Evolutionary conservation across 1,140 invertebrate species (phyloP).

Genomic region (Drosophila mojavensis): DNA sequence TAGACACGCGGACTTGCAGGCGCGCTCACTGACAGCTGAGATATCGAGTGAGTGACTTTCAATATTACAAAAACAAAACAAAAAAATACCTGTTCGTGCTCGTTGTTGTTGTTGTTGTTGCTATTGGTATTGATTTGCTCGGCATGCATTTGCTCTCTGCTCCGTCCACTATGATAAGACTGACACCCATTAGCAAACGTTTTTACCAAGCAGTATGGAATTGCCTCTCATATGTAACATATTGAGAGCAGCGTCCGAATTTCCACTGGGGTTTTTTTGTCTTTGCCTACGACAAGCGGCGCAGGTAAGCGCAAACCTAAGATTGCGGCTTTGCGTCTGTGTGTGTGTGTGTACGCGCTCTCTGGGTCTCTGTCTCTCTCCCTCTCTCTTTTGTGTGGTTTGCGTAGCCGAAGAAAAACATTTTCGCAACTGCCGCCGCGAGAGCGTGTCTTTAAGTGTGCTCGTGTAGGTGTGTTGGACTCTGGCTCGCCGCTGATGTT

Average conservation of each 20-base stretch:
- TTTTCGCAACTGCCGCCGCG: conserved; percentile 45
- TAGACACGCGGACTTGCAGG: conserved; percentile 23
- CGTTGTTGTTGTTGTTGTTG: conserved; percentile 25
- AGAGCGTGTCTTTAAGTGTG: conserved; percentile 33
- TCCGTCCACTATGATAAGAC: conserved; percentile 60
- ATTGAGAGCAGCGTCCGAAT: conserved; percentile 45
- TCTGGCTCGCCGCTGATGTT: conserved; percentile 29
- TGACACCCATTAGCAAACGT: conserved; percentile 66
- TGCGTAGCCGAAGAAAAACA: conserved; percentile 49
- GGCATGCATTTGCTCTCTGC: conserved; percentile 18
- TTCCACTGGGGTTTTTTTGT: conserved; percentile 63
- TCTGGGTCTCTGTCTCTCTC: conserved; percentile 16
- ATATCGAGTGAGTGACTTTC: conserved; percentile 68
- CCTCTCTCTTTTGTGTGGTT: conserved; percentile 15
- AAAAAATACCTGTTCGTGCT: conserved; percentile 68
- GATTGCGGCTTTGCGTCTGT: conserved; percentile 35
- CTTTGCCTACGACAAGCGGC: conserved; percentile 16
- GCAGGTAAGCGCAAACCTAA: conserved; percentile 60
- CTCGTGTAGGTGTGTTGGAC: conserved; percentile 47
- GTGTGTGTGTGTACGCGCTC: conserved; percentile 25
- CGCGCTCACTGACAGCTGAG: conserved; percentile 56
- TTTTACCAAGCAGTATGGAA: conserved; percentile 31
- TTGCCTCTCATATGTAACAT: conserved; percentile 21
- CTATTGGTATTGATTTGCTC: conserved; percentile 45
- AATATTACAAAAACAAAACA: conserved; percentile 34